Conservation (phyloP, 2,888 invertebrate genomes). For the Diploptera punctata region DNA sequence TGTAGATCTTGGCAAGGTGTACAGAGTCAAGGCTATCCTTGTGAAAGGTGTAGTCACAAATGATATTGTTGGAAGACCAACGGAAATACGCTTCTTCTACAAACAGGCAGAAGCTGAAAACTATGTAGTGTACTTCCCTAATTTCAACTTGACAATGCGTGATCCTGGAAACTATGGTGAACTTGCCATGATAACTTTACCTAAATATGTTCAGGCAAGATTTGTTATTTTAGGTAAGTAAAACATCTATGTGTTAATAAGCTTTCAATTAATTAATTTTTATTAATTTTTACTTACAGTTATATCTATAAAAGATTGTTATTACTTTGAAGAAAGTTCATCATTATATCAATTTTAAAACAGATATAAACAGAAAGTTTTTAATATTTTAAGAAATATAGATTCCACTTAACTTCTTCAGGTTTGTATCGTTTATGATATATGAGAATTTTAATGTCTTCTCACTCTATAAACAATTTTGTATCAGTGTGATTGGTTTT, state of each 20-base stretch:
- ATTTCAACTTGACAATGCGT: conserved; percentile 92
- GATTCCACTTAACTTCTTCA: too few species aligned
- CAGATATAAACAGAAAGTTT: too few species aligned
- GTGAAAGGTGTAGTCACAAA: conserved; percentile 95
- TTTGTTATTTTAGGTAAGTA: conserved; percentile 78
- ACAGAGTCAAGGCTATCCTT: conserved; percentile 88
- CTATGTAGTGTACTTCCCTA: conserved; percentile 96
- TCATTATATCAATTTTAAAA: too few species aligned
- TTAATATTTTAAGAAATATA: too few species aligned
- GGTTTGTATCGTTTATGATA: too few species aligned
- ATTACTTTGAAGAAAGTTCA: too few species aligned
- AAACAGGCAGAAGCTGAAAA: conserved; percentile 94
- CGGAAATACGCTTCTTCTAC: conserved; percentile 96
- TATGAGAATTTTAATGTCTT: too few species aligned
- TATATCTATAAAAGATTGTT: too few species aligned
- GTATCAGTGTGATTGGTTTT: too few species aligned
- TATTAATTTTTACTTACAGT: too few species aligned
- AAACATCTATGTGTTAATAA: neutral
- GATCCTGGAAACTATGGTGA: conserved; percentile 98
- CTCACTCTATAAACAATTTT: too few species aligned
- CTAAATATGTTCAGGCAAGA: conserved; percentile 91
- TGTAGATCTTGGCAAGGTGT: conserved; percentile 93
- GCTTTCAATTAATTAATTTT: too few species aligned
- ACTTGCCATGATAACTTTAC: conserved; percentile 93
- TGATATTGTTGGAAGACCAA: conserved; percentile 93